Evolutionary conservation across 1,140 invertebrate species (phyloP), one percentile per base, ranked within the genome.

Genomic region (Apis laboriosa): DNA sequence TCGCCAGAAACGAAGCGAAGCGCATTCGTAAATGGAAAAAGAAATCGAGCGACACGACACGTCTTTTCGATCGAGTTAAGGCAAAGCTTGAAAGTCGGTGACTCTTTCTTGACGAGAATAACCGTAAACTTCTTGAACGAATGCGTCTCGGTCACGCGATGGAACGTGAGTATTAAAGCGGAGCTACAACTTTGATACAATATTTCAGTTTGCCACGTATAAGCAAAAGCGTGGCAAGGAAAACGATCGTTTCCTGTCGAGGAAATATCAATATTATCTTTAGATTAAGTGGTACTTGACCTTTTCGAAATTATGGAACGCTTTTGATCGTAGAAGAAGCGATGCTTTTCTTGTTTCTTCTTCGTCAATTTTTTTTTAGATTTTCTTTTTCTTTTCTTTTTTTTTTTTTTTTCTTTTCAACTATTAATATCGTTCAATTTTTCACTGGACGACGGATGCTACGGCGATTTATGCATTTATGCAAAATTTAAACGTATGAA

Each of bases 131-230:
- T 85, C 64, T 80, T 76, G 67, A 21, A 64, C 58, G 76, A 64
- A 64, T 66, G 63, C 34, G 66, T 55, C 76, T 49, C 63, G 86
- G 86, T 87, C 86, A 87, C 84, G 84, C 80, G 77, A 87, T 60
- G 64, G 34, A 60, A 51, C 43, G 28, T 60, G 53, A 28, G 43
- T 58, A 72, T 83, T 83, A 83, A 83, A 83, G 82, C 61, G 34
- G 82, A 83, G 49, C 82, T 60, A 63, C n/a, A 5, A 4, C 28
- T 78, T 34, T 19, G 13, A 19, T 53, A 15, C 71, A 19, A 63
- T 17, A 28, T 61, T 17, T n/a, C 28, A 1, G 15, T 17, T 64
- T 24, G 15, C 2, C 4, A 28, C 12, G 24, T 8, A 13, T 4
- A 1, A 28, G 28, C 2, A 17, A n/a, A 13, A 28, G 28, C 8